Conservation (phyloP, 2,797 vertebrate genomes). For the Danio albolineatus region DNA sequence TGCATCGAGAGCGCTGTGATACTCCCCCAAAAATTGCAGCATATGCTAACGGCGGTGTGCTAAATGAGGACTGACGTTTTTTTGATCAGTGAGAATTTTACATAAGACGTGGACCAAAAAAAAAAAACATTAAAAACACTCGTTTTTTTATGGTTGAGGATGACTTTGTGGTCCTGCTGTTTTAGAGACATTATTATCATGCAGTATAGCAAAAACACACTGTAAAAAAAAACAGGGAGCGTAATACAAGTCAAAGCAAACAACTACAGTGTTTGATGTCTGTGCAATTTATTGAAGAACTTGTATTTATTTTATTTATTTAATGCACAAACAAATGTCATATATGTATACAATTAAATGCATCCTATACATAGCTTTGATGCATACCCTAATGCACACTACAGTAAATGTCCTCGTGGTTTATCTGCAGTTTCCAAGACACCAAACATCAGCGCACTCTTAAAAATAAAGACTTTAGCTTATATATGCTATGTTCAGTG, state of each 20-base stretch:
- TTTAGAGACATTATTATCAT: background rate
- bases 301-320: background rate
- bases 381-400: background rate
- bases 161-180: background rate
- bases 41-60: background rate
- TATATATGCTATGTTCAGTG: too few relatives aligned
- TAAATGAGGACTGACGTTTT: background rate
- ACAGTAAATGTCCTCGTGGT: background rate
- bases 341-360: too few relatives aligned
- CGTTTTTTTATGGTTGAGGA: background rate
- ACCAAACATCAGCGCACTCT: background rate
- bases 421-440: background rate
- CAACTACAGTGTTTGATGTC: background rate
- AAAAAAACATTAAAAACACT: background rate
- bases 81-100: background rate
- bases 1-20: background rate
- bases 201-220: background rate
- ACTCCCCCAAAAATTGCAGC: background rate
- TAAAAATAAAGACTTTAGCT: too few relatives aligned
- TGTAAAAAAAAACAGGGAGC: background rate
- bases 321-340: background rate
- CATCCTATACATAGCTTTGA: background rate
- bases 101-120: background rate
- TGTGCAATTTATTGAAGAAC: background rate
- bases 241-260: background rate